These are phyloP conservation scores for Samia ricini DNA, from an alignment of 1,140 invertebrate genomes.

Conservation along the genomic window DNA sequence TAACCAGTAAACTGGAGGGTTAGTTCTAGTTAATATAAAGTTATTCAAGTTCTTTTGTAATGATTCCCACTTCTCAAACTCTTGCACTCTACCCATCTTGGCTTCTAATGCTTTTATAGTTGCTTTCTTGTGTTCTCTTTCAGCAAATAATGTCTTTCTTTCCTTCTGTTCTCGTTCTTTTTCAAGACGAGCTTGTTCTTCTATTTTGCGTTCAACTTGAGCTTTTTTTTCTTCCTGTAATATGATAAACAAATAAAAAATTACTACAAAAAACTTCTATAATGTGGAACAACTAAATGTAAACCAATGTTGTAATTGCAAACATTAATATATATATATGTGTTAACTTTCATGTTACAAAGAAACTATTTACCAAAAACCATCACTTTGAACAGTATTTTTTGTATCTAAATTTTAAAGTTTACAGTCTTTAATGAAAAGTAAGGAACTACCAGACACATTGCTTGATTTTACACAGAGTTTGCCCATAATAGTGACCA, in stretches of 20 bases:
- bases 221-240: conserved; percentile 79
- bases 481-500: too few relatives aligned
- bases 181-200: conserved; percentile 92
- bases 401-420: too few relatives aligned
- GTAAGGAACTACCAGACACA: too few relatives aligned
- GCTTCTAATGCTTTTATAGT: conserved; percentile 94
- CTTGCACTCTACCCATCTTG: conserved; percentile 92
- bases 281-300: too few relatives aligned
- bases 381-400: too few relatives aligned
- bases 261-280: too few relatives aligned
- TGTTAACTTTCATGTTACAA: too few relatives aligned
- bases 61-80: conserved; percentile 93
- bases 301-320: too few relatives aligned
- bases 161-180: conserved; percentile 91
- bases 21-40: conserved; percentile 92
- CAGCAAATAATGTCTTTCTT: conserved; percentile 90
- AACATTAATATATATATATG: too few relatives aligned
- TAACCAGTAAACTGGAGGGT: conserved; percentile 92
- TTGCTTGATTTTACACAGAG: too few relatives aligned
- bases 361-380: too few relatives aligned
- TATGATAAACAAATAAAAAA: neutral
- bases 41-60: conserved; percentile 86
- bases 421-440: too few relatives aligned
- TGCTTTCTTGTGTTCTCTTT: conserved; percentile 91
- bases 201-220: conserved; percentile 95